These are phyloP conservation scores for Ochlodes sylvanus DNA, from an alignment of 2,888 invertebrate species.

Conservation along the genomic window DNA sequence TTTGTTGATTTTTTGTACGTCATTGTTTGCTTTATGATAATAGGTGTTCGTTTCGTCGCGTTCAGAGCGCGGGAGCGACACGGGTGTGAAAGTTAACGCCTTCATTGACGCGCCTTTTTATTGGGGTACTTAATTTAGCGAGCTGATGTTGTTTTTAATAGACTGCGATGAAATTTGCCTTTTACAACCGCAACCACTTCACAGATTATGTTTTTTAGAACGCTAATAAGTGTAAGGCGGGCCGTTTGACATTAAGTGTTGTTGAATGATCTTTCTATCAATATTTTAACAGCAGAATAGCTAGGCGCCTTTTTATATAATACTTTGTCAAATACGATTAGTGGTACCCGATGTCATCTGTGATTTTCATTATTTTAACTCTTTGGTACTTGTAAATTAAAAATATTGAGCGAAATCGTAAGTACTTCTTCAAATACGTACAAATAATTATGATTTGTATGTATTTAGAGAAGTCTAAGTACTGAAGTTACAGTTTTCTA, in stretches of 20 bases:
- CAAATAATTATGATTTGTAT: too few relatives aligned
- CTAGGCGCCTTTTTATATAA: conserved; percentile 41
- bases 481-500: too few relatives aligned
- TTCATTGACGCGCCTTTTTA: conserved; percentile 78
- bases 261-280: not conserved
- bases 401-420: too few relatives aligned
- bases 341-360: too few relatives aligned
- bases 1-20: conserved; percentile 79
- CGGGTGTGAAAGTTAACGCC: conserved; percentile 83
- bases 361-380: too few relatives aligned
- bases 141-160: conserved; percentile 75
- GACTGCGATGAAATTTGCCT: conserved; percentile 61
- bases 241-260: conserved; percentile 24
- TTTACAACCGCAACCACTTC: conserved; percentile 58
- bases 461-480: too few relatives aligned
- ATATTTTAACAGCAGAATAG: conserved; percentile 28
- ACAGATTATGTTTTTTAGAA: conserved; percentile 56
- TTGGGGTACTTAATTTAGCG: conserved; percentile 79
- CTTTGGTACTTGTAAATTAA: too few relatives aligned
- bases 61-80: conserved; percentile 67
- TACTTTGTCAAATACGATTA: too few relatives aligned
- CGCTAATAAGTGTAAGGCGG: conserved; percentile 49
- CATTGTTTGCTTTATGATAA: conserved; percentile 84
- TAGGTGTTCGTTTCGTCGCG: conserved; percentile 79
- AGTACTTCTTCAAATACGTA: too few relatives aligned